Evolutionary conservation across 2,797 vertebrate genomes (phyloP), one percentile per base, ranked within the genome.

Genomic region (Neosalanx taihuensis): DNA sequence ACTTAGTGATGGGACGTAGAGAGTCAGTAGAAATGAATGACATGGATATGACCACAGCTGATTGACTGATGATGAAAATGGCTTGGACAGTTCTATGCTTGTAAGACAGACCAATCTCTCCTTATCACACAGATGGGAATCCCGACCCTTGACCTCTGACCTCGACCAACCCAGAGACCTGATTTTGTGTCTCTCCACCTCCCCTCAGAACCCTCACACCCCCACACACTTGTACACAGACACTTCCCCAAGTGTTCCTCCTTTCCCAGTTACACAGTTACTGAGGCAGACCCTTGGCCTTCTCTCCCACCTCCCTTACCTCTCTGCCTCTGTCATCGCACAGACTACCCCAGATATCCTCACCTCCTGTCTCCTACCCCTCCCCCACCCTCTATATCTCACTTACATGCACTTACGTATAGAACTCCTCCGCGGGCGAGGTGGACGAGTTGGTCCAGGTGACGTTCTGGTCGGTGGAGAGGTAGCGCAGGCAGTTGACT

Each of bases 401-500:
- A 93, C 92, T 94, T 93, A 92, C 93, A 91, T 90, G 91, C 92
- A 95, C 98, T 96, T 95, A 99, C 98, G 89, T 95, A 92, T 99
- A 99, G 93, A 99, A 99, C 92, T 99, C 98, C 90, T 99, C 96
- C 5, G 96, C 97, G 0, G 98, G 97, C 0, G 98, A 99, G 5
- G 81, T 94, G 78, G 98, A 98, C 77, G 91, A 87, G 82, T 84
- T 87, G 53, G 93, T 93, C 98, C 98, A 99, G 35, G 92, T 92
- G 78, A 97, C 37, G 0, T 96, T 98, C 80, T 80, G 81, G 89
- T 91, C 93, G 17, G 92, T 94, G 6, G 91, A 94, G 90, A 96
- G 94, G 89, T 99, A 99, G 76, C 86, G 92, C 66, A 95, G 93
- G 79, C 98, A 99, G 91, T 95, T 96, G 61, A 67, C 87, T 0